Percentiles rank a stretch among this genome's conserved stretches.
phyloP scores from a whole-genome alignment of 2,888 invertebrate genomes.

The Tholera decimalis region DNA sequence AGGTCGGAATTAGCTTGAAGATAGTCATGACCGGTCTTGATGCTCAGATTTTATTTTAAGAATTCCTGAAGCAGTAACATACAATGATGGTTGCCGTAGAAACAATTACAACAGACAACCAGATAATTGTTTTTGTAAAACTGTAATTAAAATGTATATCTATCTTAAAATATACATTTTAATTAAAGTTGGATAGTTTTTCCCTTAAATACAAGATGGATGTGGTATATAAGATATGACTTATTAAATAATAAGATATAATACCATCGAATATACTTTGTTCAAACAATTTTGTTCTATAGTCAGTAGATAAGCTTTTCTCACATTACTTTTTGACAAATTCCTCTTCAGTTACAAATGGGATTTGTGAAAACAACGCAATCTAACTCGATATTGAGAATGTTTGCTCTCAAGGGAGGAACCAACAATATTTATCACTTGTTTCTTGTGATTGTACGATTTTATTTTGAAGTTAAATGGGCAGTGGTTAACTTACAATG shows the following conservation, averaged over 20 bases:
- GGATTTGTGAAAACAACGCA: constrained; percentile 64
- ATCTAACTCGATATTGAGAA: constrained; percentile 68
- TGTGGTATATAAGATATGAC: neutral
- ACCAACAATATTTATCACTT: constrained; percentile 70
- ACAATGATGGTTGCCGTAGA: neutral
- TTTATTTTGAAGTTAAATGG: constrained; percentile 52
- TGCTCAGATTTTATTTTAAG: neutral
- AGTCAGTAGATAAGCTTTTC: neutral
- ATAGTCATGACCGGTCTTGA: constrained; percentile 10
- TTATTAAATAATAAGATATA: neutral
- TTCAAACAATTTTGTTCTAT: neutral
- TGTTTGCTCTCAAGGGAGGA: constrained; percentile 59
- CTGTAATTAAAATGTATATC: neutral
- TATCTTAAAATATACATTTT: neutral
- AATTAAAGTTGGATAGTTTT: no score
- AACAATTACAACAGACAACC: neutral
- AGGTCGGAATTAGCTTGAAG: constrained; percentile 17
- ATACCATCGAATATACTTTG: neutral
- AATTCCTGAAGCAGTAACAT: neutral
- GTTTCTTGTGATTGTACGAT: constrained; percentile 43
- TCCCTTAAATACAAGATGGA: no score
- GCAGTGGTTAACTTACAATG: constrained; percentile 33
- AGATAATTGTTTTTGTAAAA: neutral
- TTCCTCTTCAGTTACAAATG: constrained; percentile 62
- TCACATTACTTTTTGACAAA: constrained; percentile 58